phyloP scores from a whole-genome alignment of 1,140 invertebrate genomes.

The Caenorhabditis inopinata region DNA sequence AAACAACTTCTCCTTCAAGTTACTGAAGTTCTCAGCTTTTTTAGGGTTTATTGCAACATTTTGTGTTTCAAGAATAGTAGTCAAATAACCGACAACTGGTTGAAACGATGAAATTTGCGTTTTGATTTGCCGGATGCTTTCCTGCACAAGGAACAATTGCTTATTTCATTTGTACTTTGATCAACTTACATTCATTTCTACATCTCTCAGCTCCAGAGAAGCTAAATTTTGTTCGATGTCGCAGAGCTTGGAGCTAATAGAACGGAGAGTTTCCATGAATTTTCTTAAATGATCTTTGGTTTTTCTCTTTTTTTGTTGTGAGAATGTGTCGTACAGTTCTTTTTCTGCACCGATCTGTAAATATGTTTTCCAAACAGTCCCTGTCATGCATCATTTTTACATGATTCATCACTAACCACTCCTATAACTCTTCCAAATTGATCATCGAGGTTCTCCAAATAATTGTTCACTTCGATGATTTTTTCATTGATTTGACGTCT shows the following conservation, averaged over 20 bases:
- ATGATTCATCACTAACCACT: too few relatives aligned
- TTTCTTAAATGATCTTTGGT: not conserved
- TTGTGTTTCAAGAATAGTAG: not conserved
- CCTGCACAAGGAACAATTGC: not conserved
- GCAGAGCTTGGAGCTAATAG: not conserved
- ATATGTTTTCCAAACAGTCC: too few relatives aligned
- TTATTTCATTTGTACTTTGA: too few relatives aligned
- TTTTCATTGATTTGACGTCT: too few relatives aligned
- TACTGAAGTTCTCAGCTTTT: not conserved
- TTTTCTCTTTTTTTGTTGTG: not conserved
- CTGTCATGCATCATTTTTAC: too few relatives aligned
- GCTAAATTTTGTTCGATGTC: slow-evolving; percentile 1
- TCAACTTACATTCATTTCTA: not conserved
- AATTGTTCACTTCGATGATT: too few relatives aligned
- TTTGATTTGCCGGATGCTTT: not conserved
- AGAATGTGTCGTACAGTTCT: too few relatives aligned
- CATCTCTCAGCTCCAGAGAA: not conserved
- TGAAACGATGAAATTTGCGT: not conserved
- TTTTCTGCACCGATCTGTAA: too few relatives aligned
- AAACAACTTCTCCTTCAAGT: not conserved
- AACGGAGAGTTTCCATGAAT: not conserved
- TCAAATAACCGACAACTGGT: not conserved
- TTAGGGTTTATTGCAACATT: not conserved
- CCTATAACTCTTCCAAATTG: too few relatives aligned
- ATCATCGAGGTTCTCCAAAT: too few relatives aligned